These are phyloP conservation scores for Lamprologus lemairii DNA, from an alignment of 2,113 vertebrate species.

Conservation along the genomic window DNA sequence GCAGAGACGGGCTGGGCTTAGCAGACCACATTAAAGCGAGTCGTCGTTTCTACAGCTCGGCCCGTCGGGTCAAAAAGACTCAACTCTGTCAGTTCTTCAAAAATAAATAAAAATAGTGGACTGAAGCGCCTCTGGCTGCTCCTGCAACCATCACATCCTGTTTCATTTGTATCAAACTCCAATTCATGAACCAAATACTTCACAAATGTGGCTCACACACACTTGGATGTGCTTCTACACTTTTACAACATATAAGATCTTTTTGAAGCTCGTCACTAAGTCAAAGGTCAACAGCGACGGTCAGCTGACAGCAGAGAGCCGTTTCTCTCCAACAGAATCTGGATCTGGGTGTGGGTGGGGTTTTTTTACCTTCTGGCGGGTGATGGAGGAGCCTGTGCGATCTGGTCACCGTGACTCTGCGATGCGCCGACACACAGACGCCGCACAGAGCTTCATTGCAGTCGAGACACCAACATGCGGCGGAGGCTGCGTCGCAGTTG, in stretches of 20 bases:
- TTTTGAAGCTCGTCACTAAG: background rate
- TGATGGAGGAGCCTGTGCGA: background rate
- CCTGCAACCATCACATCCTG: background rate
- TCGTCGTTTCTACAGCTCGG: background rate
- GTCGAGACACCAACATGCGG: slow-evolving; percentile 17
- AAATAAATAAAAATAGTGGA: background rate
- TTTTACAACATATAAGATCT: background rate
- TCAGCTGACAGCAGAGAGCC: background rate
- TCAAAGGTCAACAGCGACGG: background rate
- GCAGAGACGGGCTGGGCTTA: background rate
- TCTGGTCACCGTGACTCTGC: slow-evolving; percentile 12
- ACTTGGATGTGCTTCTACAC: background rate
- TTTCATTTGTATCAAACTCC: background rate
- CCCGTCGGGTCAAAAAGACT: background rate
- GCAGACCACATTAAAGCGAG: background rate
- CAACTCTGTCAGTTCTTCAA: background rate
- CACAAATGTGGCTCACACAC: background rate
- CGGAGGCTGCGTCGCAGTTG: background rate
- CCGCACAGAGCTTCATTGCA: slow-evolving; percentile 24
- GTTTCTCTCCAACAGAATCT: background rate
- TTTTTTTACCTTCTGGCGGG: background rate
- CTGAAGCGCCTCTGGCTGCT: background rate
- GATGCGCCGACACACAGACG: slow-evolving; percentile 10
- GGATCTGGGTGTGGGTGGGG: background rate
- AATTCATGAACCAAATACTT: fast-evolving